Evolutionary conservation across 2,797 vertebrate species (phyloP), one percentile per base, ranked within the genome.

Genomic region (Lacerta viridis): DNA sequence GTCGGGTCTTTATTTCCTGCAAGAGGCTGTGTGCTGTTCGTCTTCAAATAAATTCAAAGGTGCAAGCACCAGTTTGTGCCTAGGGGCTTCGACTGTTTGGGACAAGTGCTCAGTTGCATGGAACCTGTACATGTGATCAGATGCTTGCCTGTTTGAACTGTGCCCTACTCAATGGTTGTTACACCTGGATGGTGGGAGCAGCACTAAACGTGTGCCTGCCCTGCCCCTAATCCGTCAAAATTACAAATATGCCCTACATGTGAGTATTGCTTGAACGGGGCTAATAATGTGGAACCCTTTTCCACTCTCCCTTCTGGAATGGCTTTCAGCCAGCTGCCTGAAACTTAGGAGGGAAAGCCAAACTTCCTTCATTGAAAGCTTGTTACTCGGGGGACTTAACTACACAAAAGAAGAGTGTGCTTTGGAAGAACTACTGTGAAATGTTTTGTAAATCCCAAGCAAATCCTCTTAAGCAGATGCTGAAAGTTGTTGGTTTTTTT

Each of bases 401-500:
- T 91, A 68, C 55, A n/a, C 83, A 80, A 77, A 85, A 93, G 46
- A 86, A 55, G 68, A 87, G 69, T 55, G 46, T 81, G 50, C 83
- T 83, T 89, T 86, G 86, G 33, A 88, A 91, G 89, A 93, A 91
- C 88, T 83, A 0, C 80, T 91, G 90, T 94, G 88, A 87, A 95
- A 92, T 93, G 89, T 88, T 95, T 90, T 90, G 84, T 88, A 95
- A 96, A 95, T 94, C 94, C 91, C 76, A 50, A 91, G 83, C 87
- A 96, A 92, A 94, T 95, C 95, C 92, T 96, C 92, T 93, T 96
- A 95, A 93, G 90, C 95, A 95, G 94, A 92, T 96, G 93, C 92
- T 95, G 92, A 86, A 87, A 91, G 93, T 84, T 46, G 59, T 78
- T 78, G 25, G 41, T 43, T 27, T 69, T 86, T 86, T 86, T 71